Percentiles rank a stretch among this genome's conserved stretches.
phyloP scores from a whole-genome alignment of 2,888 invertebrate genomes.

The Coenonympha glycerion region DNA sequence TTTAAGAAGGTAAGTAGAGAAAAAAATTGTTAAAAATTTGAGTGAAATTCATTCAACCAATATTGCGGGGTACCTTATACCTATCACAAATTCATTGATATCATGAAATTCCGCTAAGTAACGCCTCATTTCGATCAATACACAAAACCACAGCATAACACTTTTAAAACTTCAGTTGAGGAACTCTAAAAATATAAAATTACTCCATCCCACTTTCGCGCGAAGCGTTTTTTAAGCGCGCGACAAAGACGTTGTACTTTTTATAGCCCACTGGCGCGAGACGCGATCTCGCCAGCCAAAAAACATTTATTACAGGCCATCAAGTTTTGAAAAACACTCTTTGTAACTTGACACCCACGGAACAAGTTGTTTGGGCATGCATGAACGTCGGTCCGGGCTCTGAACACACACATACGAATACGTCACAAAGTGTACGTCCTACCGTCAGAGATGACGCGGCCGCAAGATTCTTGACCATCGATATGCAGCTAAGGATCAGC shows the following conservation, averaged over 20 bases:
- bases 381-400: constrained; percentile 38
- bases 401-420: constrained; percentile 35
- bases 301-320: constrained; percentile 68
- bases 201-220: constrained; percentile 36
- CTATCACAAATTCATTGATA: too few relatives aligned
- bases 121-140: too few relatives aligned
- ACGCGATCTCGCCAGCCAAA: constrained; percentile 33
- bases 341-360: constrained; percentile 68
- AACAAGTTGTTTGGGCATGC: constrained; percentile 45
- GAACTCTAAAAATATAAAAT: constrained; percentile 38
- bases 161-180: not conserved
- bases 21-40: too few relatives aligned
- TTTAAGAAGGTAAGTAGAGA: too few relatives aligned
- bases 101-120: too few relatives aligned
- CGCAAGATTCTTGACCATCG: not conserved
- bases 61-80: too few relatives aligned
- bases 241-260: constrained; percentile 28
- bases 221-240: constrained; percentile 20
- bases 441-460: constrained; percentile 1
- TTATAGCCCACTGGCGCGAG: constrained; percentile 25
- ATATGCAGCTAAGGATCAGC: too few relatives aligned
- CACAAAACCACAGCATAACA: too few relatives aligned
- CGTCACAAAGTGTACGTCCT: too few relatives aligned
- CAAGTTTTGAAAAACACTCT: constrained; percentile 60
- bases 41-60: too few relatives aligned